Base-by-base conservation (phyloP, 2,113 vertebrate genomes). In the Macroglossus sobrinus region DNA sequence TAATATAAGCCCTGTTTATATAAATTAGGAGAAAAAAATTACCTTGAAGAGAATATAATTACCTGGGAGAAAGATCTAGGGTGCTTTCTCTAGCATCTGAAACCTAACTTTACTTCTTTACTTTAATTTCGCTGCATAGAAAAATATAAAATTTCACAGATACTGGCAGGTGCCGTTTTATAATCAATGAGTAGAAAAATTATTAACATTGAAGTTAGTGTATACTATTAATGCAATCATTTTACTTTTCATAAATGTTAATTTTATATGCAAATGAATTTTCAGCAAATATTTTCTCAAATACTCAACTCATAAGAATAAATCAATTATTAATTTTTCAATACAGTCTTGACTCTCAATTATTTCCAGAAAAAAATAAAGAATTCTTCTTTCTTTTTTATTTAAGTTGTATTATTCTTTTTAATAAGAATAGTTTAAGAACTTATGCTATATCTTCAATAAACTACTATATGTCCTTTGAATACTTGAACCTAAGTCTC, bases 401-500 rank as follows among this genome's bases (percentile, higher is more conserved):
- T 35, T 47, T 61, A 76, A 69, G 5, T 75, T 84, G 38, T 53
- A 7, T 68, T 79, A 43, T 47, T 81, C 19, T 30, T 80, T 90
- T 90, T 38, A 92, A 90, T 92, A n/a, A 84, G 30, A 94, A 87
- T 5, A 69, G 6, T 88, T 93, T 79, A 30, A 53, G n/a, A 30
- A 78, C 76, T 61, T 66, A 81, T 72, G n/a, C 21, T 80, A 45
- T 55, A 14, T 61, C 50, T 82, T 94, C 8, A 89, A 76, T 33
- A 92, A 78, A 93, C 90, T 81, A 88, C 47, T 72, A 43, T n/a
- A 69, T 88, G 19, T 90, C 38, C 11, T 63, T 71, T 91, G 38
- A 96, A 45, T 24, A 93, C 26, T 97, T 68, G 84, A 94, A 84
- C 50, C 84, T 68, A 72, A 50, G 10, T 66, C 95, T 68, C 71